These are phyloP conservation scores for Bradypus variegatus DNA, from an alignment of 2,797 vertebrate species.

Conservation along the genomic window DNA sequence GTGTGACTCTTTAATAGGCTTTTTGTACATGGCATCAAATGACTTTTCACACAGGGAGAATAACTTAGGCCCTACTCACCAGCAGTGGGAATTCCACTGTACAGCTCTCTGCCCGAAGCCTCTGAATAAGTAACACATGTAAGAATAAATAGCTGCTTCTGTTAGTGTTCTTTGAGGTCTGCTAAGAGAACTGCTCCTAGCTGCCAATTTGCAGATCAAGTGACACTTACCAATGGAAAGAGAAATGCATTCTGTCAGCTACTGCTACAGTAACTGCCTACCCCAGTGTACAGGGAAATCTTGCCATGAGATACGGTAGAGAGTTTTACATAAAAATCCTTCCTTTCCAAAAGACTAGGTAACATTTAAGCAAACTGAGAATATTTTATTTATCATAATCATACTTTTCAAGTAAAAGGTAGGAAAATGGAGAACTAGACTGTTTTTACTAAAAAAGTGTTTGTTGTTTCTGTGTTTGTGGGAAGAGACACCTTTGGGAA, in stretches of 20 bases:
- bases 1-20: not conserved
- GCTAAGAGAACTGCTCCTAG: not conserved
- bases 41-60: not conserved
- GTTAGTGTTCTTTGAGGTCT: not conserved
- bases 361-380: not conserved
- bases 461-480: not conserved
- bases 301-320: not conserved
- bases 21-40: not conserved
- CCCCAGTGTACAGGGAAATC: not conserved
- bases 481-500: not conserved
- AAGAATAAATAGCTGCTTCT: not conserved
- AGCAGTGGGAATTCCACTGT: not conserved
- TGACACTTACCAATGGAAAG: not conserved
- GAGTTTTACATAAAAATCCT: not conserved
- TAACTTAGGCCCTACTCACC: not conserved
- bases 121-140: not conserved
- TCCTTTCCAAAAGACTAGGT: not conserved
- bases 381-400: not conserved
- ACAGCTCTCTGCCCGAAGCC: not conserved
- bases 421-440: not conserved
- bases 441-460: not conserved
- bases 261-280: not conserved
- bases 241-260: not conserved
- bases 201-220: not conserved
- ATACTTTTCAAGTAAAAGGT: constrained; percentile 1